Conservation (phyloP, 2,888 invertebrate species). For the Caenorhabditis uteleia region DNA sequence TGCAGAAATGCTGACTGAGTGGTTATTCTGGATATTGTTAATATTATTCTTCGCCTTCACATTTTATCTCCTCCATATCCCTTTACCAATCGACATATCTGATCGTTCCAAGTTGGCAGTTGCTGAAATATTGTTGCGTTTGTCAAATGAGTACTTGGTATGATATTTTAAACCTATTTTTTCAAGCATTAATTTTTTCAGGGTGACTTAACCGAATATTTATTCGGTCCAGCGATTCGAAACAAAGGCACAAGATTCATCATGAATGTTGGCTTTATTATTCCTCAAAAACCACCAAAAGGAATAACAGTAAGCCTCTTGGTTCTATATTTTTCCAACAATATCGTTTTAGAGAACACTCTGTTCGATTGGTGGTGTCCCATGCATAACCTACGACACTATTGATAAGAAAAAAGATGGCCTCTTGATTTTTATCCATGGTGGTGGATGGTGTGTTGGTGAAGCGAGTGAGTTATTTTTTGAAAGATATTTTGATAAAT, state of each 20-base stretch:
- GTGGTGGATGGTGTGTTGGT: conserved; percentile 49
- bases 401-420: conserved; percentile 37
- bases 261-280: conserved; percentile 20
- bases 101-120: conserved; percentile 61
- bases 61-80: conserved; percentile 50
- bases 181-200: conserved; percentile 7
- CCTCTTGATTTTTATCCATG: conserved; percentile 63
- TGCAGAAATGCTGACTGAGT: conserved; percentile 7
- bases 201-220: conserved; percentile 58
- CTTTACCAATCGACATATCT: conserved; percentile 58
- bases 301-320: conserved; percentile 38
- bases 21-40: conserved; percentile 41
- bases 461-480: conserved; percentile 23
- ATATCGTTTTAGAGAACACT: background rate
- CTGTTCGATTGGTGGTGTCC: conserved; percentile 47
- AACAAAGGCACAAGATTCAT: conserved; percentile 43
- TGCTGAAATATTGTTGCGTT: conserved; percentile 58
- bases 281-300: conserved; percentile 41
- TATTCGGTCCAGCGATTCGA: conserved; percentile 50
- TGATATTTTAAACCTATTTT: background rate
- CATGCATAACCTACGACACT: conserved; percentile 57
- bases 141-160: conserved; percentile 63
- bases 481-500: background rate
- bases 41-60: conserved; percentile 39
- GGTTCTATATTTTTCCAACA: background rate